Evolutionary conservation across 1,140 invertebrate genomes (phyloP).

Genomic region (Sitobion miscanthi): DNA sequence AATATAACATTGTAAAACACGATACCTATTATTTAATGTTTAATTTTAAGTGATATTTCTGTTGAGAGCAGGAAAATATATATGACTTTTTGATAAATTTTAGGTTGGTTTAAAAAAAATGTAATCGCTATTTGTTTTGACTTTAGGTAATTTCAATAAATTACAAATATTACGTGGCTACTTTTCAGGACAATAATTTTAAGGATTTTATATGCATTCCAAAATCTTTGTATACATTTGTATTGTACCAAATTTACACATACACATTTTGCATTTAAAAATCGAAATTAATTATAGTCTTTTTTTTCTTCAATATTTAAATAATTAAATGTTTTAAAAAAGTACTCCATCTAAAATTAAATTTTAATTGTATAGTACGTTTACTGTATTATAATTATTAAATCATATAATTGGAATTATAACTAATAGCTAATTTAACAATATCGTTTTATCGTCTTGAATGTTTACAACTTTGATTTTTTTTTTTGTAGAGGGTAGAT

Average conservation of each 20-base stretch:
- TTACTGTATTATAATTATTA: not conserved
- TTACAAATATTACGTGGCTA: not conserved
- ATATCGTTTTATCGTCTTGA: not conserved
- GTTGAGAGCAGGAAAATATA: not conserved
- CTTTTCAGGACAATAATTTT: too few species aligned
- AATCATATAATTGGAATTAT: not conserved
- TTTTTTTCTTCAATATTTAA: not conserved
- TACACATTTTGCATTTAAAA: not conserved
- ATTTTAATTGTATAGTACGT: not conserved
- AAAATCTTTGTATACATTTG: too few species aligned
- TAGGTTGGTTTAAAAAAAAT: not conserved
- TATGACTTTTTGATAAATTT: not conserved
- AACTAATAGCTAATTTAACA: not conserved
- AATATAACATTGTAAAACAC: slow-evolving; percentile 45
- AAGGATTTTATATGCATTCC: too few species aligned
- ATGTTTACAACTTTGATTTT: not conserved
- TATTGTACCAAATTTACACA: too few species aligned
- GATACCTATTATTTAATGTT: slow-evolving; percentile 47
- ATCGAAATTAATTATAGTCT: not conserved
- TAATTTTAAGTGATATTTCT: slow-evolving; percentile 34
- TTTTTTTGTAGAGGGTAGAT: too few species aligned
- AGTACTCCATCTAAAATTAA: not conserved
- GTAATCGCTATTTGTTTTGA: not conserved
- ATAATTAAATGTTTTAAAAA: not conserved
- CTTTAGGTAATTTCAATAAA: not conserved